Evolutionary conservation across 2,113 vertebrate genomes (phyloP).

Genomic region (Ctenomys sociabilis): DNA sequence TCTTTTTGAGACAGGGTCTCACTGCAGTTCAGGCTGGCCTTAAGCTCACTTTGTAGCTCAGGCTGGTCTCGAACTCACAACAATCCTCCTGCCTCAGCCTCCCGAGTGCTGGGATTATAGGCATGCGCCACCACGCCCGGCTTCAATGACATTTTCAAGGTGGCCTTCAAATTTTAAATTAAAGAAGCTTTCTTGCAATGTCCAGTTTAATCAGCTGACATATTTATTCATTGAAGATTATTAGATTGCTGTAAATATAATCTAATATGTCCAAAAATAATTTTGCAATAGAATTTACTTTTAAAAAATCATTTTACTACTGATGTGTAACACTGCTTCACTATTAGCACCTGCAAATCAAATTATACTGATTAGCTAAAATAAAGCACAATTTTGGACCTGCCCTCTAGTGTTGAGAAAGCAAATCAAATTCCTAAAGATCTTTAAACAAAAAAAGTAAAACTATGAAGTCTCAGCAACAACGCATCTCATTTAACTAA

Average conservation of each 20-base stretch:
- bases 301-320: conserved; percentile 60
- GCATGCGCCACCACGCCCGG: too few relatives aligned
- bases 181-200: conserved; percentile 61
- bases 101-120: too few relatives aligned
- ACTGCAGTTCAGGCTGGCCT: too few relatives aligned
- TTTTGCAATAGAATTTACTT: conserved; percentile 11
- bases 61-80: too few relatives aligned
- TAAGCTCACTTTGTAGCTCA: too few relatives aligned
- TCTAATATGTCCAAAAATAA: conserved; percentile 62
- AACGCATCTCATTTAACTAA: conserved; percentile 67
- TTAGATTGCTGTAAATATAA: conserved; percentile 43
- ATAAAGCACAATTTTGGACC: conserved; percentile 86
- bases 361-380: conserved; percentile 81
- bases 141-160: conserved; percentile 72
- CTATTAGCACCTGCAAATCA: conserved; percentile 80
- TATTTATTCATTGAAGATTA: conserved; percentile 19
- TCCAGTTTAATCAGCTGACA: conserved; percentile 63
- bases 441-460: conserved; percentile 55
- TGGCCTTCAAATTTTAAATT: conserved; percentile 74
- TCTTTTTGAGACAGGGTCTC: too few relatives aligned
- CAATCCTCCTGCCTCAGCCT: too few relatives aligned
- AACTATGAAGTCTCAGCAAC: conserved; percentile 57
- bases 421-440: conserved; percentile 83
- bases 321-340: conserved; percentile 67
- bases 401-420: conserved; percentile 92